Conservation (phyloP, 2,113 vertebrate species). For the Apodemus speciosus region DNA sequence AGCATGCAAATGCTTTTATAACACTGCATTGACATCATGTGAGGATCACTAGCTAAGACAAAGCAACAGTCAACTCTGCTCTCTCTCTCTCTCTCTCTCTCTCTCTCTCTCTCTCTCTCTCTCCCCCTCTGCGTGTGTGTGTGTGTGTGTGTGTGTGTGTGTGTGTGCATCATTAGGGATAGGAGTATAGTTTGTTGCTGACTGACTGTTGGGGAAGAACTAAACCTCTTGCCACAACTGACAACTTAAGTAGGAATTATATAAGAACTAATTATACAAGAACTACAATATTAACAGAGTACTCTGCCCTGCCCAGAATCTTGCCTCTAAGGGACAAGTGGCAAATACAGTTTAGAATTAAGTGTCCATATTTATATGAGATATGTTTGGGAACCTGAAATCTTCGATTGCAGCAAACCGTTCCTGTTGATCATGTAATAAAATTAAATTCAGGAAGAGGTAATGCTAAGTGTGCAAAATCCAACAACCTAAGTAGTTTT, state of each 20-base stretch:
- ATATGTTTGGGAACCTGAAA: constrained; percentile 75
- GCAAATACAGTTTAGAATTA: constrained; percentile 78
- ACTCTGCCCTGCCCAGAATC: constrained; percentile 78
- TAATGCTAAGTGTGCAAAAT: constrained; percentile 60
- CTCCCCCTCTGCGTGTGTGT: too few relatives aligned
- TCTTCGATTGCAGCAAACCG: constrained; percentile 56
- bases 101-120: too few relatives aligned
- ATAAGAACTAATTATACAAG: constrained; percentile 76
- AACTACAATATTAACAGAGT: constrained; percentile 81
- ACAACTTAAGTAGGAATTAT: constrained; percentile 81
- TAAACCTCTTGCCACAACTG: constrained; percentile 76
- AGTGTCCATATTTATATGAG: constrained; percentile 76
- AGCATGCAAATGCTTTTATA: not conserved
- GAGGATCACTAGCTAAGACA: not conserved
- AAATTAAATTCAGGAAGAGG: constrained; percentile 76
- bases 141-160: not conserved
- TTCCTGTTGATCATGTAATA: constrained; percentile 72
- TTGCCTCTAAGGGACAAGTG: constrained; percentile 70
- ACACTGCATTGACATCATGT: not conserved
- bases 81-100: too few relatives aligned
- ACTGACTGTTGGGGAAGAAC: constrained; percentile 69
- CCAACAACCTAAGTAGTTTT: constrained; percentile 60
- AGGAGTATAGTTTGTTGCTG: constrained; percentile 68
- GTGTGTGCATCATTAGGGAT: constrained; percentile 2
- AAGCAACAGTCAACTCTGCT: constrained; percentile 19